Percentiles rank a stretch among this genome's conserved stretches.
Evolutionary conservation across 2,888 invertebrate genomes (phyloP).

Genomic region (Callosobruchus maculatus): DNA sequence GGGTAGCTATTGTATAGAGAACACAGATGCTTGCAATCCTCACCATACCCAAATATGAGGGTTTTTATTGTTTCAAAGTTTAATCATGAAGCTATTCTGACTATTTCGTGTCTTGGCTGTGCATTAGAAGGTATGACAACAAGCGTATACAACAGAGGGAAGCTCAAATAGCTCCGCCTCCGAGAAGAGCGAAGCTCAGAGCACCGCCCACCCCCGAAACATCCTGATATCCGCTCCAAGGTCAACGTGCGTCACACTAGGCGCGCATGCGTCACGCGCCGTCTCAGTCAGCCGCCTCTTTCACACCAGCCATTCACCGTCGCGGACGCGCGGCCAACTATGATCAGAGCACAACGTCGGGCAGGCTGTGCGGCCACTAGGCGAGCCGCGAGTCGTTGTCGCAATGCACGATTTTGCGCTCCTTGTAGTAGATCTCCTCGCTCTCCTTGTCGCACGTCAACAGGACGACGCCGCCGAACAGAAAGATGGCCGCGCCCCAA

Average conservation of each 20-base stretch:
- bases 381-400: conserved; percentile 54
- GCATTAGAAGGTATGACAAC: too few species aligned
- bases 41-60: too few species aligned
- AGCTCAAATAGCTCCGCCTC: too few species aligned
- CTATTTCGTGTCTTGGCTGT: too few species aligned
- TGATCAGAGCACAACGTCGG: conserved; percentile 64
- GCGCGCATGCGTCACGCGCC: neutral
- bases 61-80: too few species aligned
- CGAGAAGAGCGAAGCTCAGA: neutral
- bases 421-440: conserved; percentile 97
- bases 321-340: conserved; percentile 18
- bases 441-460: conserved; percentile 96
- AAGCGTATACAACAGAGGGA: too few species aligned
- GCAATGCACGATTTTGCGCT: conserved; percentile 78
- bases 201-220: neutral
- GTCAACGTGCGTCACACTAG: neutral
- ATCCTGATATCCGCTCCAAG: neutral
- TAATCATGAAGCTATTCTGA: too few species aligned
- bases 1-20: too few species aligned
- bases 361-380: conserved; percentile 69
- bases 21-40: too few species aligned
- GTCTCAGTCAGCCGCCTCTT: conserved; percentile 15
- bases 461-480: conserved; percentile 90
- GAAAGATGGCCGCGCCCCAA: conserved; percentile 95
- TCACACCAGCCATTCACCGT: conserved; percentile 34